A percentile compares a stretch with the other conserved stretches of the same genome.
Conservation (phyloP, 2,888 invertebrate species). For the Andrena camellia region DNA sequence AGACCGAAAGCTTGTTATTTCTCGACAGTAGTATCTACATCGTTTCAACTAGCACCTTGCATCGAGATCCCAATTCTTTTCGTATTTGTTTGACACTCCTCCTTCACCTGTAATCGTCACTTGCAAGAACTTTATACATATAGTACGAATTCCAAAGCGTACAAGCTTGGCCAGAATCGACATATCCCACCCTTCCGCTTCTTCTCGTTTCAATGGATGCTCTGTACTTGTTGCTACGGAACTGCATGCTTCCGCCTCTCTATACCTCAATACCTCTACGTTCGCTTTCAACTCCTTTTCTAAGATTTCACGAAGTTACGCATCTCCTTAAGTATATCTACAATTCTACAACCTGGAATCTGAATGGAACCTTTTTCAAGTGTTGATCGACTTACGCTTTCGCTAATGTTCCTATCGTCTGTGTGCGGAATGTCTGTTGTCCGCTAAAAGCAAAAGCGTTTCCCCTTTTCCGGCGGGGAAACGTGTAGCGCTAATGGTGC, state of each 20-base stretch:
- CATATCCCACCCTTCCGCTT: conserved; percentile 40
- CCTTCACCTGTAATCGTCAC: conserved; percentile 13
- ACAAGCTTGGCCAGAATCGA: conserved; percentile 42
- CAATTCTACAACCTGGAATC: background rate
- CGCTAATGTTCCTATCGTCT: conserved; percentile 4
- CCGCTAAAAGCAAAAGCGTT: background rate
- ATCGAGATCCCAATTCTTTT: background rate
- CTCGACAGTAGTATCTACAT: too few species aligned
- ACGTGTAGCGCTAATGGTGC: conserved; percentile 38
- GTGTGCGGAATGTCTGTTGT: conserved; percentile 3
- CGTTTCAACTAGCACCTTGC: too few species aligned
- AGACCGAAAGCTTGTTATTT: too few species aligned
- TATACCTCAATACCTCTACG: background rate
- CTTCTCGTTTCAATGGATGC: conserved; percentile 34
- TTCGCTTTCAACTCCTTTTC: conserved; percentile 12
- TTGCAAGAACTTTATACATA: conserved; percentile 1
- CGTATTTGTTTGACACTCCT: background rate
- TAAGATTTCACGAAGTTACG: background rate
- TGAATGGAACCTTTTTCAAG: background rate
- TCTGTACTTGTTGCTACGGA: conserved; percentile 44
- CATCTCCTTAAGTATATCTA: background rate
- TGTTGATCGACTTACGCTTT: background rate
- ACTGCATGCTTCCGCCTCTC: conserved; percentile 35
- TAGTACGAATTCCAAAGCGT: conserved; percentile 17
- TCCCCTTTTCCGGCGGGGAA: background rate